phyloP scores from a whole-genome alignment of 2,113 vertebrate species.

The Cyanoderma ruficeps region DNA sequence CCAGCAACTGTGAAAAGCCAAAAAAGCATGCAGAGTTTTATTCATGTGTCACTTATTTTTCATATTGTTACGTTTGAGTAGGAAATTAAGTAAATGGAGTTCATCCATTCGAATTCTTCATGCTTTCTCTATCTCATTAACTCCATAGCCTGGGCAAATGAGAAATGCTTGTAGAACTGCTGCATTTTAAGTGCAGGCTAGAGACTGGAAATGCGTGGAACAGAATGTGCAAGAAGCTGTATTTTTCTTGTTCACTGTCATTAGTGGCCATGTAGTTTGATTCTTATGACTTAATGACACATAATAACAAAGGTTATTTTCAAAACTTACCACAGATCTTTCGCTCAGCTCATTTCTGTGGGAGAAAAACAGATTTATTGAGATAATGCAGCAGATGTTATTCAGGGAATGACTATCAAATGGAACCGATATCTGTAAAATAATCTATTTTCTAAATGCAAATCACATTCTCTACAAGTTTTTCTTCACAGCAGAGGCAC shows the following conservation, averaged over 20 bases:
- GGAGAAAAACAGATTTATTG: conserved; percentile 21
- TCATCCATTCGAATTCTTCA: conserved; percentile 18
- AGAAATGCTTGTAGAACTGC: conserved; percentile 24
- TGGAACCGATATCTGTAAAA: conserved; percentile 34
- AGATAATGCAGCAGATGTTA: conserved; percentile 46
- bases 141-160: conserved; percentile 21
- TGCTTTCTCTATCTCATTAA: conserved; percentile 34
- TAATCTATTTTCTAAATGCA: conserved; percentile 40
- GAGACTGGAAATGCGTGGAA: conserved; percentile 25
- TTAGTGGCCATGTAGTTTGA: conserved; percentile 8
- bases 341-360: not conserved
- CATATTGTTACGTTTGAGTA: not conserved
- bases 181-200: conserved; percentile 11
- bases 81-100: conserved; percentile 25
- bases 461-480: not conserved
- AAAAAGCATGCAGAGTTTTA: not conserved
- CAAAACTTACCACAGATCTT: not conserved
- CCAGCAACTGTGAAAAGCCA: not conserved
- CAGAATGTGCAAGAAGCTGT: conserved; percentile 8
- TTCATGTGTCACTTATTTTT: not conserved
- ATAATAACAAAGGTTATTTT: conserved; percentile 48
- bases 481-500: not conserved
- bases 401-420: not conserved
- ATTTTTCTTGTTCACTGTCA: conserved; percentile 28
- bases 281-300: conserved; percentile 9